A percentile compares a stretch with the other conserved stretches of the same genome.
Conservation (phyloP, 2,888 invertebrate species). For the Spatulosminthurus flaviceps region DNA sequence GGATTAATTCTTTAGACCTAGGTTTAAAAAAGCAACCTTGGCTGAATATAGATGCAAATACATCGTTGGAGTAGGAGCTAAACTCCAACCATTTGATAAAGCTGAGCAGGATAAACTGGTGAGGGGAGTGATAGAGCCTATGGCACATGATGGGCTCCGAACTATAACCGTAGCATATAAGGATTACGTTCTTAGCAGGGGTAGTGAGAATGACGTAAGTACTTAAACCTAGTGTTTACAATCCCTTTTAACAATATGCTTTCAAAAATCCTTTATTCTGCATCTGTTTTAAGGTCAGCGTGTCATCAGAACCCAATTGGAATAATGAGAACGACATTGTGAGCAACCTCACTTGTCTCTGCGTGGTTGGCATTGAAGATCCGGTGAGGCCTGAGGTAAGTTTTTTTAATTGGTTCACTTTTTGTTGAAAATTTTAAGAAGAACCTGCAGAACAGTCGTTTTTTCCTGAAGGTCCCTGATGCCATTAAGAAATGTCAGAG, state of each 20-base stretch:
- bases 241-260: too few species aligned
- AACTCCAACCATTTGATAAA: constrained; percentile 86
- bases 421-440: background rate
- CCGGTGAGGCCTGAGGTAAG: constrained; percentile 95
- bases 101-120: constrained; percentile 92
- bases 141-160: constrained; percentile 95
- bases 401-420: too few species aligned
- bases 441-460: too few species aligned
- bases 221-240: background rate
- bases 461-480: constrained; percentile 74
- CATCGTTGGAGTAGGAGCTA: constrained; percentile 92
- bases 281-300: constrained; percentile 16
- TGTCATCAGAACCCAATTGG: constrained; percentile 70
- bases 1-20: too few species aligned
- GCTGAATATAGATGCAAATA: constrained; percentile 81
- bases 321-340: constrained; percentile 95
- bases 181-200: constrained; percentile 91
- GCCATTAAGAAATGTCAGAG: constrained; percentile 95
- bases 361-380: constrained; percentile 98
- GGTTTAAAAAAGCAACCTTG: too few species aligned
- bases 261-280: background rate
- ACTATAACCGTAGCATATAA: constrained; percentile 95
- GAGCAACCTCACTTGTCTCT: constrained; percentile 90
- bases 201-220: constrained; percentile 76
- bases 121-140: constrained; percentile 94